Evolutionary conservation across 2,888 invertebrate genomes (phyloP).

Genomic region (Frankliniella fusca): DNA sequence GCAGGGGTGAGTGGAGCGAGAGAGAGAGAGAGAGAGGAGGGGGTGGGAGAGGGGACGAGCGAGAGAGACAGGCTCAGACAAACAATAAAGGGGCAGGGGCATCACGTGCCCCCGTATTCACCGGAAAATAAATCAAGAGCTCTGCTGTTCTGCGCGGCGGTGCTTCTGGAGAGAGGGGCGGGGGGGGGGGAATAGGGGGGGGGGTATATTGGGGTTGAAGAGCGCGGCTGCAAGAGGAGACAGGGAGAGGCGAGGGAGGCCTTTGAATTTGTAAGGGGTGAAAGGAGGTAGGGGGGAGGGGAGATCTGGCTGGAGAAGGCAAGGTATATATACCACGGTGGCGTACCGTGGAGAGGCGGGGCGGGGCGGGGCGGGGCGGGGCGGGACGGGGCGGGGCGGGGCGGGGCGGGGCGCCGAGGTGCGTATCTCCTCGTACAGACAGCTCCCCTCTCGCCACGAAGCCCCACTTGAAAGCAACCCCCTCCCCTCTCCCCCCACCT

Average conservation of each 20-base stretch:
- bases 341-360: no score
- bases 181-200: not conserved
- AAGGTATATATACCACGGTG: no score
- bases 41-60: not conserved
- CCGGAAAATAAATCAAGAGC: constrained; percentile 6
- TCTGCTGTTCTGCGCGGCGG: not conserved
- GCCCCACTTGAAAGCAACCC: no score
- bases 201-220: not conserved
- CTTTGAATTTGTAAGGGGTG: no score
- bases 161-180: not conserved
- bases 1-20: not conserved
- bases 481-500: no score
- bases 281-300: not conserved
- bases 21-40: not conserved
- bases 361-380: no score
- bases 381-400: no score
- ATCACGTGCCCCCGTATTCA: constrained; percentile 10
- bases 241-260: no score
- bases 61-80: not conserved
- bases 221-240: no score
- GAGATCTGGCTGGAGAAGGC: not conserved
- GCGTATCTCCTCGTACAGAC: no score
- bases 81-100: not conserved
- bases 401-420: no score
- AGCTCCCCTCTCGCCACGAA: no score